A percentile compares a stretch with the other conserved stretches of the same genome.
phyloP scores from a whole-genome alignment of 2,113 vertebrate species.

The Hydrochoerus hydrochaeris region DNA sequence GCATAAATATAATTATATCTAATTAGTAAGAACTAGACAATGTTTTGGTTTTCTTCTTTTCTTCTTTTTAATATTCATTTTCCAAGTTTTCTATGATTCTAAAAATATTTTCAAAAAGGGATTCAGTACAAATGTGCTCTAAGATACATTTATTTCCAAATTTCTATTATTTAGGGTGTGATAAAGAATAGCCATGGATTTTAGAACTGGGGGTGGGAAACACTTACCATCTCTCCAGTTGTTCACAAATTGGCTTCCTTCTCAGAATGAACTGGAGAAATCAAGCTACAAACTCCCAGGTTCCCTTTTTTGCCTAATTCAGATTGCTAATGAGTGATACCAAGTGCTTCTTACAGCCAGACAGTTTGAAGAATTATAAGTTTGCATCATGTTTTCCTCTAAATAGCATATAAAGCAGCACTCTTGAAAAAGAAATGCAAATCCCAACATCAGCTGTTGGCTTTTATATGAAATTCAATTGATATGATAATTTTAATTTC shows the following conservation, averaged over 20 bases:
- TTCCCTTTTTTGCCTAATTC: too few relatives aligned
- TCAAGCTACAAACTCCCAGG: too few relatives aligned
- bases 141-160: background rate
- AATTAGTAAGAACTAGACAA: background rate
- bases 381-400: background rate
- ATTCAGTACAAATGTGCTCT: background rate
- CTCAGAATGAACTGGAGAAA: too few relatives aligned
- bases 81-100: slow-evolving; percentile 42
- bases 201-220: background rate
- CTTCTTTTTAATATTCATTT: background rate
- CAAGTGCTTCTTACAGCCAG: too few relatives aligned
- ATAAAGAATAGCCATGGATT: background rate
- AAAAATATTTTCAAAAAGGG: background rate
- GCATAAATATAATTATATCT: background rate
- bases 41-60: background rate
- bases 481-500: too few relatives aligned
- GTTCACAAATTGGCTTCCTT: too few relatives aligned
- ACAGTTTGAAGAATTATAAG: too few relatives aligned
- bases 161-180: background rate
- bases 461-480: background rate
- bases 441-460: background rate
- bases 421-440: background rate
- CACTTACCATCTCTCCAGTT: too few relatives aligned
- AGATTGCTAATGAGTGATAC: too few relatives aligned
- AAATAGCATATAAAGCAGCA: background rate